Percentiles rank a stretch among this genome's conserved stretches.
phyloP scores from a whole-genome alignment of 2,797 vertebrate genomes.

The Pogoniulus pusillus region DNA sequence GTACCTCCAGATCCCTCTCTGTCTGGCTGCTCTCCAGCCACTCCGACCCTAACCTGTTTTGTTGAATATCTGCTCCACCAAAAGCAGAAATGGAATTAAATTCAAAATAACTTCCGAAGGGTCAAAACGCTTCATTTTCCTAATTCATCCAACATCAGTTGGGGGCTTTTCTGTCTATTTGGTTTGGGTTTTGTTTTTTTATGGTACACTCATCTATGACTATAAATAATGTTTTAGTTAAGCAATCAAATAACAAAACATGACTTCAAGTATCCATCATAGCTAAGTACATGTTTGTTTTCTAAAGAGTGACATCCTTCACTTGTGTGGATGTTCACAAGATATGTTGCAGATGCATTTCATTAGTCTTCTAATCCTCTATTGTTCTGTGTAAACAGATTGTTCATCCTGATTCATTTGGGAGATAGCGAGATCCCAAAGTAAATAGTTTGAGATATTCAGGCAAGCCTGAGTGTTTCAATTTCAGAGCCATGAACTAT shows the following conservation, averaged over 20 bases:
- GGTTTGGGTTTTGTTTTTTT: not conserved
- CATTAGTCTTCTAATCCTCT: constrained; percentile 19
- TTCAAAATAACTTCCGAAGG: not conserved
- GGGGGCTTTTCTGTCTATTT: not conserved
- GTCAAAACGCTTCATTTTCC: not conserved
- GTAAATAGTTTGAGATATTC: not conserved
- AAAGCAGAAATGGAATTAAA: not conserved
- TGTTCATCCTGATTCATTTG: constrained; percentile 29
- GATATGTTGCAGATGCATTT: constrained; percentile 20
- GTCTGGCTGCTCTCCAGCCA: too few species aligned
- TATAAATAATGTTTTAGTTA: not conserved
- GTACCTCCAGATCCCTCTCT: too few species aligned
- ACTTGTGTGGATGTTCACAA: not conserved
- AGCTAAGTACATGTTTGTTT: not conserved
- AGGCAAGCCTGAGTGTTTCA: not conserved
- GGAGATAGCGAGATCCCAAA: constrained; percentile 27
- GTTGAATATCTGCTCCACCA: not conserved
- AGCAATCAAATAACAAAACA: not conserved
- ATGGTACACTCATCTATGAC: not conserved
- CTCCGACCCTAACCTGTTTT: too few species aligned
- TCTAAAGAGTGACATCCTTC: not conserved
- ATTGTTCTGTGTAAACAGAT: constrained; percentile 10
- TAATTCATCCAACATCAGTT: not conserved
- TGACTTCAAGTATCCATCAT: not conserved
- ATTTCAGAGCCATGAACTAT: not conserved